A percentile compares a stretch with the other conserved stretches of the same genome.
phyloP scores from a whole-genome alignment of 2,888 invertebrate genomes.

The Cacoxenus indagator region DNA sequence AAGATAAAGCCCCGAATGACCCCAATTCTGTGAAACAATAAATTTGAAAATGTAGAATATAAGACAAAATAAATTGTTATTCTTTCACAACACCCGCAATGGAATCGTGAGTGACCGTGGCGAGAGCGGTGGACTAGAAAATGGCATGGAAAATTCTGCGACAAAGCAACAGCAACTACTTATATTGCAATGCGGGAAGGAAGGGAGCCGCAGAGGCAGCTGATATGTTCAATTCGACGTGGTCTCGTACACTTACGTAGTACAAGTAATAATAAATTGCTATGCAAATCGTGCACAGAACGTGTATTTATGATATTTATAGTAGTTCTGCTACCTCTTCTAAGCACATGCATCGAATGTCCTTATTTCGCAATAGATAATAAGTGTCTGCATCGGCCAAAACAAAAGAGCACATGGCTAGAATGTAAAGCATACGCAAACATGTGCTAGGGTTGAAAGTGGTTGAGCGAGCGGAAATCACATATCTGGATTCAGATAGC shows the following conservation, averaged over 20 bases:
- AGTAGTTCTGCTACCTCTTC: not conserved
- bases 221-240: no score
- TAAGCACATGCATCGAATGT: no score
- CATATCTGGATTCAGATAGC: no score
- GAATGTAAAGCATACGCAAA: no score
- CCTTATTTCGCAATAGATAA: no score
- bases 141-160: not conserved
- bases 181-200: not conserved
- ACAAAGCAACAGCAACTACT: not conserved
- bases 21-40: slow-evolving; percentile 57
- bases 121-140: not conserved
- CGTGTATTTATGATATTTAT: slow-evolving; percentile 11
- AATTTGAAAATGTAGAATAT: slow-evolving; percentile 55
- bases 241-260: not conserved
- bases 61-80: slow-evolving; percentile 53
- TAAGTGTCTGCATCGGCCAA: no score
- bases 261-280: slow-evolving; percentile 6
- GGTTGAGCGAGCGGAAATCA: no score
- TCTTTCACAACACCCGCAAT: slow-evolving; percentile 16
- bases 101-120: not conserved
- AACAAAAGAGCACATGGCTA: no score
- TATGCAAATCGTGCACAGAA: slow-evolving; percentile 17
- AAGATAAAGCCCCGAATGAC: slow-evolving; percentile 40
- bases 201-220: not conserved
- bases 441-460: no score